Conservation (phyloP, 2,113 vertebrate species). For the Heloderma charlesbogerti region DNA sequence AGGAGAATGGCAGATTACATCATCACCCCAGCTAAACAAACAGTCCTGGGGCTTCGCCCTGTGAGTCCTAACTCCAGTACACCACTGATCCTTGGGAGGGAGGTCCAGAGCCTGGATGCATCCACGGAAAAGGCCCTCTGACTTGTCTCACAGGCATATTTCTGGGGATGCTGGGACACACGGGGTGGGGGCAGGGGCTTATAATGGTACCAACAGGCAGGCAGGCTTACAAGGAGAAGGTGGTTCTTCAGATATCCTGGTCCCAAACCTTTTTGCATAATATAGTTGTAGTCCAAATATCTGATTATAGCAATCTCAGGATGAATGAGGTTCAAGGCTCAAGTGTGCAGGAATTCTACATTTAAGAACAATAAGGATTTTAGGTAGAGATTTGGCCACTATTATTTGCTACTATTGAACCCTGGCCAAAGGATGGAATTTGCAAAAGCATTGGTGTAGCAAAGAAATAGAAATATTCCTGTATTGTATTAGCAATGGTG, state of each 20-base stretch:
- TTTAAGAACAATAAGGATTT: neutral
- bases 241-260: neutral
- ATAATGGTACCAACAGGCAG: neutral
- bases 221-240: neutral
- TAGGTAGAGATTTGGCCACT: neutral
- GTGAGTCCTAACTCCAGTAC: too few species aligned
- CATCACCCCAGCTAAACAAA: too few species aligned
- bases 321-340: neutral
- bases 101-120: neutral
- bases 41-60: too few species aligned
- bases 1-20: too few species aligned
- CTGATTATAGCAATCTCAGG: neutral
- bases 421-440: neutral
- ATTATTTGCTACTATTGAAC: neutral
- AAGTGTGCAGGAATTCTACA: neutral
- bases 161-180: neutral
- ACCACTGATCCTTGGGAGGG: too few species aligned
- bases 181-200: too few species aligned
- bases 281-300: neutral
- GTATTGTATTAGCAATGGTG: neutral
- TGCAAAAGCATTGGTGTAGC: neutral
- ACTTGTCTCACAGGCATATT: neutral
- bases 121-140: neutral
- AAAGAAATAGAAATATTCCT: neutral
- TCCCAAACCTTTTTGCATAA: neutral